phyloP scores from a whole-genome alignment of 2,888 invertebrate genomes.

The Nasonovia ribisnigri region DNA sequence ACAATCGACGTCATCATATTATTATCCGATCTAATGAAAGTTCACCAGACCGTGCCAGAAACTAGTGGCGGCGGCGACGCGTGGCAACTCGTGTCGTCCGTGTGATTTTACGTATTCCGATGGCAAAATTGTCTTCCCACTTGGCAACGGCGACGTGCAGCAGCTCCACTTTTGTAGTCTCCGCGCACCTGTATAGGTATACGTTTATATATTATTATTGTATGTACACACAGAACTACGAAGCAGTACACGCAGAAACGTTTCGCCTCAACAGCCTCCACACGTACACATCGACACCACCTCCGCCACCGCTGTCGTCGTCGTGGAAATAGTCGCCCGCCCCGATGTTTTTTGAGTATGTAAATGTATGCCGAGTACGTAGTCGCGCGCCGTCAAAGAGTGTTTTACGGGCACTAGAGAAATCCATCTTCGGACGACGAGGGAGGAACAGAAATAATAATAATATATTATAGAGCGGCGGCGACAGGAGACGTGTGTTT shows the following conservation, averaged over 20 bases:
- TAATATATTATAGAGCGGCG: background rate
- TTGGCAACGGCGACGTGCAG: background rate
- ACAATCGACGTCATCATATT: no score
- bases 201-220: background rate
- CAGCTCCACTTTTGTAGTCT: background rate
- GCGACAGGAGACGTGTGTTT: background rate
- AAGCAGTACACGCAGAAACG: background rate
- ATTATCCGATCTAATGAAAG: background rate
- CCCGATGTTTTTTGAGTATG: constrained; percentile 35
- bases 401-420: constrained; percentile 19
- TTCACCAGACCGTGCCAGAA: background rate
- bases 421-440: constrained; percentile 20
- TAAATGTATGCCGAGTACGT: constrained; percentile 49
- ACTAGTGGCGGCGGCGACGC: background rate
- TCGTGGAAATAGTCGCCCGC: background rate
- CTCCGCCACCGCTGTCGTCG: background rate
- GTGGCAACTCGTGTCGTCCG: background rate
- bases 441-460: background rate
- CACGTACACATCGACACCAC: background rate
- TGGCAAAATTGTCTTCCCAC: background rate
- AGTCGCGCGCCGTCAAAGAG: constrained; percentile 16
- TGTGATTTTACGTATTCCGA: constrained; percentile 50
- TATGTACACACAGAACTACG: background rate
- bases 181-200: background rate
- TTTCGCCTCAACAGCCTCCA: background rate